Base-by-base conservation (phyloP, 2,797 vertebrate genomes). In the Arnoldichthys spilopterus region DNA sequence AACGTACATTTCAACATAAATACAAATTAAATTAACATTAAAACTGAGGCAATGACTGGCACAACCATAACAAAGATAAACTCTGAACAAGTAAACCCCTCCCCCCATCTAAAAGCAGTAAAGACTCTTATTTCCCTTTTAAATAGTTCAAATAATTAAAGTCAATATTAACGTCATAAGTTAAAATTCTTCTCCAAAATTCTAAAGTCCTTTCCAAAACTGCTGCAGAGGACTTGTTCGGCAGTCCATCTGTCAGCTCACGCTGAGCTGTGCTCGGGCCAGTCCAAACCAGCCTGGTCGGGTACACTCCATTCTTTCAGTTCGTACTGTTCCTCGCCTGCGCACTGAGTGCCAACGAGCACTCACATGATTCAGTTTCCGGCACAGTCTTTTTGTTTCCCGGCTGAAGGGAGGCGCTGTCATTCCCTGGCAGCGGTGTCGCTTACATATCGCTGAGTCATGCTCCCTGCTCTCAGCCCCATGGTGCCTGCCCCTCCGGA, bases 11-110 rank as follows among this genome's bases (percentile, higher is more conserved):
- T 20, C 83, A 90, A 89, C 89, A 93, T 92, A 94, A 93, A 93
- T 94, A 93, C 79, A 88, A 85, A 81, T 90, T 92, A 91, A 92
- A 91, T 93, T 90, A 90, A 85, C 79, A 56, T 22, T 83, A 86
- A 81, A 79, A 77, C 81, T 87, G 86, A 74, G 83, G 86, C 54
- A 81, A 75, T 54, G 12, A 84, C 72, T 77, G 86, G 5, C n/a
- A 73, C 67, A 77, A 70, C 69, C 72, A 24, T 40, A 76, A 70
- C n/a, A 78, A 66, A 9, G 22, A 24, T 34, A 70, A 24, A 79
- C 84, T 86, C 81, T 75, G 71, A 84, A 88, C 84, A 88, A 76
- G 34, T 80, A 53, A 53, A 75, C 83, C 81, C 67, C 85, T 83
- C 86, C 80, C 54, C 80, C 83, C 86, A 88, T 79, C 87, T 84